Evolutionary conservation across 2,113 vertebrate species (phyloP).

Genomic region (Marmota monax): DNA sequence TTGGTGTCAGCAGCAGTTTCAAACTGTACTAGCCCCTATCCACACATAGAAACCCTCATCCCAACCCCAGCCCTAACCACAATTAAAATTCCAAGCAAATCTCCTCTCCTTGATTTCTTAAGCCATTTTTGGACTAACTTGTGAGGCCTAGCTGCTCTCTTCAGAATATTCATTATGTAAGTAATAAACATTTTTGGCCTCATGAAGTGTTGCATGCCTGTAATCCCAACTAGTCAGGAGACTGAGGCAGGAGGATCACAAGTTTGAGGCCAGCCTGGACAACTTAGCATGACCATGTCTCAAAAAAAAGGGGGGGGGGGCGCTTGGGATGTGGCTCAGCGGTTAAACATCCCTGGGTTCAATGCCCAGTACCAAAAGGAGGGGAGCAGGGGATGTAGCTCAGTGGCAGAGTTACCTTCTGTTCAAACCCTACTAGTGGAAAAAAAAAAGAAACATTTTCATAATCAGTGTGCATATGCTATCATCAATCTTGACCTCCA

Average conservation of each 20-base stretch:
- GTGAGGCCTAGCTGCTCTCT: not conserved
- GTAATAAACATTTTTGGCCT: not conserved
- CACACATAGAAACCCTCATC: not conserved
- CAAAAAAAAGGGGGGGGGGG: too few relatives aligned
- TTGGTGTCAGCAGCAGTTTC: conserved; percentile 2
- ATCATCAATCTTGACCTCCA: not conserved
- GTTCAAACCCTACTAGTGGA: too few relatives aligned
- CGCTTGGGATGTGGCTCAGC: too few relatives aligned
- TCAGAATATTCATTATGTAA: not conserved
- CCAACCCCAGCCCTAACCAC: not conserved
- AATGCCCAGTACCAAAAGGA: too few relatives aligned
- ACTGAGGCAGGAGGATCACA: too few relatives aligned
- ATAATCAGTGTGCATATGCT: not conserved
- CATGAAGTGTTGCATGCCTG: too few relatives aligned
- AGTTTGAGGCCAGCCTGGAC: too few relatives aligned
- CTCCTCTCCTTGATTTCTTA: conserved; percentile 42
- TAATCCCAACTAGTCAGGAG: too few relatives aligned
- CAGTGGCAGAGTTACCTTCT: too few relatives aligned
- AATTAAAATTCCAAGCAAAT: conserved; percentile 11
- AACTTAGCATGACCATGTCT: too few relatives aligned
- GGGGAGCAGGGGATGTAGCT: too few relatives aligned
- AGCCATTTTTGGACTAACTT: not conserved
- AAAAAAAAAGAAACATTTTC: not conserved
- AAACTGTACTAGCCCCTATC: not conserved
- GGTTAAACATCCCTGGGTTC: too few relatives aligned